Conservation (phyloP, 2,888 invertebrate genomes). For the Campoletis raptor region DNA sequence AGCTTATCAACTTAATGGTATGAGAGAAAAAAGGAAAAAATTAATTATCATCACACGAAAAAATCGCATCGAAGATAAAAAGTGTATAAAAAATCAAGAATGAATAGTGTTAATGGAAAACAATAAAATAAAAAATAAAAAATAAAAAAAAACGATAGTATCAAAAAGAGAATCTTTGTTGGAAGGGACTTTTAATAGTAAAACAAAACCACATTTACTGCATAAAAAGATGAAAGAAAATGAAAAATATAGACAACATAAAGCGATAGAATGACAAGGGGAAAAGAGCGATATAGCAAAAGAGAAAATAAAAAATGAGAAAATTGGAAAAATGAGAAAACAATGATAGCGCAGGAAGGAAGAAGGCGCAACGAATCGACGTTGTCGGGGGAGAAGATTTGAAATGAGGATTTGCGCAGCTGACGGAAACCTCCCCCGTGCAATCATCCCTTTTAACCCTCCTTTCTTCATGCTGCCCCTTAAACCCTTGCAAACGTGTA, state of each 20-base stretch:
- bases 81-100: background rate
- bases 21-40: background rate
- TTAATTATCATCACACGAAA: background rate
- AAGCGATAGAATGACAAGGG: background rate
- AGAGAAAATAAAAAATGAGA: slow-evolving; percentile 2
- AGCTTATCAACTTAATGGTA: background rate
- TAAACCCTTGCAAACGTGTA: background rate
- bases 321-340: slow-evolving; percentile 18
- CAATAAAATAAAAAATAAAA: background rate
- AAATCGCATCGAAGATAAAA: too few relatives aligned
- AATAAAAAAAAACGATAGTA: too few relatives aligned
- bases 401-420: slow-evolving; percentile 19
- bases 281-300: background rate
- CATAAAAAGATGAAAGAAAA: background rate
- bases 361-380: background rate
- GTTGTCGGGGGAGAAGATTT: background rate
- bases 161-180: background rate
- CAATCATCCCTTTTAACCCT: slow-evolving; percentile 10
- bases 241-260: background rate
- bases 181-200: background rate
- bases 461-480: background rate
- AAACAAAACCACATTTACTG: background rate
- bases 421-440: background rate
- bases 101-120: background rate
- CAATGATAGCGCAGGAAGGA: background rate